Conservation (phyloP, 2,888 invertebrate species). For the Auanema freiburgensis region DNA sequence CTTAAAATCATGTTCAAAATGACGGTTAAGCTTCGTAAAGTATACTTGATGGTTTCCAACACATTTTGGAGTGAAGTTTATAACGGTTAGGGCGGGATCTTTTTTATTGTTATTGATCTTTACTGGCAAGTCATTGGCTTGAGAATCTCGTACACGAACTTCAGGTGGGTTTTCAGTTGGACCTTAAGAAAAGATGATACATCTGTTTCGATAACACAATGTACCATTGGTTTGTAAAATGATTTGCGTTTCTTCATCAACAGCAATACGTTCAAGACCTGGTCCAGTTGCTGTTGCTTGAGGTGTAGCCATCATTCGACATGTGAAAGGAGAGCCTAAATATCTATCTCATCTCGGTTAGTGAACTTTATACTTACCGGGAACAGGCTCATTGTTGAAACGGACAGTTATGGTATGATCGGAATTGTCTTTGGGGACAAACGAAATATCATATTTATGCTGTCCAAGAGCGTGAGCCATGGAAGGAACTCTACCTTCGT, state of each 20-base stretch:
- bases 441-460: constrained; percentile 64
- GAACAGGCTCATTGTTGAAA: constrained; percentile 71
- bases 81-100: constrained; percentile 60
- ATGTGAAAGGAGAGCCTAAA: constrained; percentile 89
- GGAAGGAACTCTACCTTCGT: constrained; percentile 93
- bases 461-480: constrained; percentile 95
- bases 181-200: constrained; percentile 12
- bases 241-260: constrained; percentile 72
- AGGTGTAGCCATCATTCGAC: constrained; percentile 77
- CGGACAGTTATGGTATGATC: constrained; percentile 62
- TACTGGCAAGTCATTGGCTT: constrained; percentile 49
- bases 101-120: constrained; percentile 39
- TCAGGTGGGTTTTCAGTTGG: constrained; percentile 30
- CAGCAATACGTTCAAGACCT: constrained; percentile 75
- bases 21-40: background rate
- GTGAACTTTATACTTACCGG: constrained; percentile 68
- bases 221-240: constrained; percentile 38
- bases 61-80: constrained; percentile 78
- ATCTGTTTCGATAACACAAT: background rate
- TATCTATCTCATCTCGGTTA: background rate
- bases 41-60: constrained; percentile 70
- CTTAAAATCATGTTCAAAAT: constrained; percentile 14
- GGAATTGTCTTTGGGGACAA: constrained; percentile 58
- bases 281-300: constrained; percentile 74
- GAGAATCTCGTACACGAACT: constrained; percentile 51